Conservation (phyloP, 1,140 invertebrate genomes). For the Ceratina calcarata region DNA sequence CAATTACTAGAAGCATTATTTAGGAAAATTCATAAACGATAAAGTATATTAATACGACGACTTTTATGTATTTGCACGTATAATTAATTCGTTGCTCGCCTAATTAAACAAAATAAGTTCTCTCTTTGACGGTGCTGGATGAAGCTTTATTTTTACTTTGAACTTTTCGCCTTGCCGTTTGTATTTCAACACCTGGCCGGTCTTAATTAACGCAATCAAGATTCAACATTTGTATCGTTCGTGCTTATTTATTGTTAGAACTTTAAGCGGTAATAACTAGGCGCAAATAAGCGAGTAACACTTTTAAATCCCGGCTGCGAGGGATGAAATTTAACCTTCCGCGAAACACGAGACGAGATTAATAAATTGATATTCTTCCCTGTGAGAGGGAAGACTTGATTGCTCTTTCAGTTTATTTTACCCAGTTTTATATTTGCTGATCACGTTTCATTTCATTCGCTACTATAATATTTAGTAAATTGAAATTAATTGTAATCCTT, state of each 20-base stretch:
- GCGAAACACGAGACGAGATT: background rate
- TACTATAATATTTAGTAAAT: too few relatives aligned
- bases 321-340: background rate
- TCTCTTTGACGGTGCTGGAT: background rate
- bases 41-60: background rate
- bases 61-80: background rate
- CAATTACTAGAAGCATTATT: background rate
- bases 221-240: conserved; percentile 1
- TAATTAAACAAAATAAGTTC: conserved; percentile 1
- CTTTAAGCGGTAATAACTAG: background rate
- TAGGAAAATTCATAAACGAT: background rate
- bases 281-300: background rate
- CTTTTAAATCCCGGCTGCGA: background rate
- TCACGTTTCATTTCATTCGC: too few relatives aligned
- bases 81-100: conserved; percentile 3
- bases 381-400: too few relatives aligned
- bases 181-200: background rate
- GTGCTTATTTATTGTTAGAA: conserved; percentile 7
- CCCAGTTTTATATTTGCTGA: too few relatives aligned
- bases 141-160: background rate
- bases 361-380: background rate
- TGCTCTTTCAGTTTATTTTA: too few relatives aligned
- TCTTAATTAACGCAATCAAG: conserved; percentile 6
- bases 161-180: conserved; percentile 8
- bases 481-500: too few relatives aligned